A percentile compares a stretch with the other conserved stretches of the same genome.
Conservation (phyloP, 2,797 vertebrate genomes). For the Lithobates sylvaticus region DNA sequence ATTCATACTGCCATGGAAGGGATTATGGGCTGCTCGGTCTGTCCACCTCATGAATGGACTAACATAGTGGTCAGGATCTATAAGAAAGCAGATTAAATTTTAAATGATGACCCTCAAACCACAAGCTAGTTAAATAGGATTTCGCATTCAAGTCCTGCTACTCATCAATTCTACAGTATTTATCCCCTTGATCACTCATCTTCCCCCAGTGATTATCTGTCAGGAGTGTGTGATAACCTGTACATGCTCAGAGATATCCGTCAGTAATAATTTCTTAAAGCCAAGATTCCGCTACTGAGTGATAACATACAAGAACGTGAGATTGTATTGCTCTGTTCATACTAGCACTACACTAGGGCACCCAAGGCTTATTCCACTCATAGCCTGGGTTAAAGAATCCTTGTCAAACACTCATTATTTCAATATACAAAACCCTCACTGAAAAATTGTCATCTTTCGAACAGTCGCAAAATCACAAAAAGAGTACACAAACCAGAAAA, state of each 20-base stretch:
- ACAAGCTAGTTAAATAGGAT: not conserved
- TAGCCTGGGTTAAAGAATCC: not conserved
- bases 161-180: conserved; percentile 10
- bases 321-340: not conserved
- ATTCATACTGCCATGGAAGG: too few species aligned
- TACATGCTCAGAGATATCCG: not conserved
- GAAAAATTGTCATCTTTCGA: too few species aligned
- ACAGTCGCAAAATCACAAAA: too few species aligned
- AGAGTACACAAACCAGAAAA: too few species aligned
- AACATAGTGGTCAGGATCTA: too few species aligned
- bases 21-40: too few species aligned
- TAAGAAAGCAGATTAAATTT: too few species aligned
- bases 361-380: not conserved
- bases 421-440: too few species aligned
- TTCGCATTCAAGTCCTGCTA: not conserved
- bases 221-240: conserved; percentile 11
- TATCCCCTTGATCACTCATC: conserved; percentile 8
- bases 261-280: not conserved
- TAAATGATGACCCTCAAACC: too few species aligned
- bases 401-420: not conserved
- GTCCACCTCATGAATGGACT: too few species aligned
- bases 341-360: not conserved
- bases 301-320: not conserved
- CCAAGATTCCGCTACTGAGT: not conserved
- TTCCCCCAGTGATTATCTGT: not conserved